Evolutionary conservation across 2,888 invertebrate species (phyloP).

Genomic region (Globia sparganii): DNA sequence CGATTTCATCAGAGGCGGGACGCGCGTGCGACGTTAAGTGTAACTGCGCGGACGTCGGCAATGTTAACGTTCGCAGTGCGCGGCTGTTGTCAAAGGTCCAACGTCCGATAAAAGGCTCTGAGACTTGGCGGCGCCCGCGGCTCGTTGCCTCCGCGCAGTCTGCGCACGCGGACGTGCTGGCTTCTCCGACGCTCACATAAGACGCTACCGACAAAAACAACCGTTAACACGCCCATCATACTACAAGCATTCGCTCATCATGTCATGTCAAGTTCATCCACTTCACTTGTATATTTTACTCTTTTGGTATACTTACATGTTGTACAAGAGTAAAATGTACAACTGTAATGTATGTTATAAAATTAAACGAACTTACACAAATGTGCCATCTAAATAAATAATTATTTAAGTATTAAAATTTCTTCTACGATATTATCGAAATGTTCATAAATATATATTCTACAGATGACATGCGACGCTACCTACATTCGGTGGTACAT

Average conservation of each 20-base stretch:
- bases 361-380: background rate
- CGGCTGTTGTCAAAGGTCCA: constrained; percentile 80
- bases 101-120: constrained; percentile 70
- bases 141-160: constrained; percentile 11
- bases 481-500: background rate
- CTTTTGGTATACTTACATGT: too few relatives aligned
- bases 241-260: constrained; percentile 1
- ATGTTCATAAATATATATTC: background rate
- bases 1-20: constrained; percentile 1
- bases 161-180: constrained; percentile 44
- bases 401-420: background rate
- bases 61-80: constrained; percentile 32
- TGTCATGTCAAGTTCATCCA: background rate
- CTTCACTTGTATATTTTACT: background rate
- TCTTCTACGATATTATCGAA: background rate
- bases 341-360: background rate
- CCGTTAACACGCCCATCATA: background rate
- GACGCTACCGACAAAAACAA: constrained; percentile 72
- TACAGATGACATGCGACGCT: background rate
- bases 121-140: constrained; percentile 58
- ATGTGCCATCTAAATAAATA: background rate
- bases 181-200: constrained; percentile 72
- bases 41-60: background rate
- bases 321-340: background rate
- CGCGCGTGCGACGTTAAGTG: background rate